A percentile compares a stretch with the other conserved stretches of the same genome.
Conservation (phyloP, 2,113 vertebrate genomes). For the Canis aureus region DNA sequence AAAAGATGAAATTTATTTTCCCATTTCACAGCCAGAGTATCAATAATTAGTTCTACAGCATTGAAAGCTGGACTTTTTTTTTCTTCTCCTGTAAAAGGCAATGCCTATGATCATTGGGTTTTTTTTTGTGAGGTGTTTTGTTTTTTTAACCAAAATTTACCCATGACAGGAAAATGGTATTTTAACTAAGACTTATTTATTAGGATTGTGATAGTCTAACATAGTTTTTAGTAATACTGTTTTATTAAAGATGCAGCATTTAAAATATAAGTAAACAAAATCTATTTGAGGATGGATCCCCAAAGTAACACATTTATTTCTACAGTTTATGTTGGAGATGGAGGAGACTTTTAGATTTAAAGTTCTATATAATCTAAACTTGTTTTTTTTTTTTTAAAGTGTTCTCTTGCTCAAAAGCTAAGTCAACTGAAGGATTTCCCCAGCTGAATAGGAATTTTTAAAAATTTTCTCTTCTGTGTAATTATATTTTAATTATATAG, state of each 20-base stretch:
- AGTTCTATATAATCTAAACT: neutral
- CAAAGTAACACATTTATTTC: slow-evolving; percentile 59
- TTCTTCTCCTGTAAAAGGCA: slow-evolving; percentile 57
- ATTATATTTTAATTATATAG: slow-evolving; percentile 78
- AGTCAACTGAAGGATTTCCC: slow-evolving; percentile 59
- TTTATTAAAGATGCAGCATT: slow-evolving; percentile 52
- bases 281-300: slow-evolving; percentile 61
- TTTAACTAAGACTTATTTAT: slow-evolving; percentile 63
- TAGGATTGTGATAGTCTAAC: slow-evolving; percentile 44
- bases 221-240: neutral
- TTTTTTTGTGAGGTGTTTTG: neutral
- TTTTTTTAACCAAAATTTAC: neutral
- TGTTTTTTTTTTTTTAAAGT: neutral
- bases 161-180: neutral
- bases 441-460: slow-evolving; percentile 5
- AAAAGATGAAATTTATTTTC: slow-evolving; percentile 57
- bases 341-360: slow-evolving; percentile 42
- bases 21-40: slow-evolving; percentile 59
- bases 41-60: neutral
- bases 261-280: slow-evolving; percentile 65
- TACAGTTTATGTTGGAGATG: slow-evolving; percentile 61
- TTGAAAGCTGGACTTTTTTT: slow-evolving; percentile 43
- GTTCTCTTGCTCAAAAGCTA: slow-evolving; percentile 38
- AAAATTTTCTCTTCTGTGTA: neutral
- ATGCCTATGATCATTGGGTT: neutral